These are phyloP conservation scores for Martes martes DNA, from an alignment of 2,113 vertebrate species.

Conservation along the genomic window DNA sequence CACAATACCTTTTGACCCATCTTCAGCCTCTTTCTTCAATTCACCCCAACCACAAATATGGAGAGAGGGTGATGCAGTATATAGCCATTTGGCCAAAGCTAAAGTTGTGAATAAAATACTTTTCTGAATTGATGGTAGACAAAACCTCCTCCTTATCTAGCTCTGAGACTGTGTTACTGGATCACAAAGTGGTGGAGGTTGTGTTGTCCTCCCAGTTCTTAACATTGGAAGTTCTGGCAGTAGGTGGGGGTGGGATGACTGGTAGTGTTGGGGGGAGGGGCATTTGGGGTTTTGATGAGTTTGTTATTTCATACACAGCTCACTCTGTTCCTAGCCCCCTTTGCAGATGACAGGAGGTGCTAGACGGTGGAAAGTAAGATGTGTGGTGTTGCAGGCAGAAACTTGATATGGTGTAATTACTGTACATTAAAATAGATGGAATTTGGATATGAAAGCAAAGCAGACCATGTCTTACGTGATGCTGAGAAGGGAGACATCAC, in stretches of 20 bases:
- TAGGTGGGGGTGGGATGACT: not conserved
- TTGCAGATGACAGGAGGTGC: constrained; percentile 72
- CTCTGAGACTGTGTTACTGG: not conserved
- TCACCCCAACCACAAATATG: not conserved
- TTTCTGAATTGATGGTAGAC: not conserved
- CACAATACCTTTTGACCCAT: not conserved
- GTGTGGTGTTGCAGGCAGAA: constrained; percentile 71
- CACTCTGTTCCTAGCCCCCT: constrained; percentile 3
- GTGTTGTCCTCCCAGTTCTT: not conserved
- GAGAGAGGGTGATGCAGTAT: not conserved
- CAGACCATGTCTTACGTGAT: constrained; percentile 65
- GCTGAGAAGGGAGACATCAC: constrained; percentile 74
- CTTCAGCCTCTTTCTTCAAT: not conserved
- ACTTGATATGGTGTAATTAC: constrained; percentile 77
- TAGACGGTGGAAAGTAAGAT: constrained; percentile 46
- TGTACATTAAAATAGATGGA: constrained; percentile 81
- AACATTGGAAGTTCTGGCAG: not conserved
- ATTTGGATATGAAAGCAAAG: constrained; percentile 77
- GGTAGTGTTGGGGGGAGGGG: not conserved
- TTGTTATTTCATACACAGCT: not conserved
- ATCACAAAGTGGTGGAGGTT: not conserved
- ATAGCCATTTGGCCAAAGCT: not conserved
- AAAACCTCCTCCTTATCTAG: not conserved
- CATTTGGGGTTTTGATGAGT: not conserved
- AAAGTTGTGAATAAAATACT: not conserved